Percentiles rank a stretch among this genome's conserved stretches.
Evolutionary conservation across 2,888 invertebrate species (phyloP).

Genomic region (Agriopis marginaria): DNA sequence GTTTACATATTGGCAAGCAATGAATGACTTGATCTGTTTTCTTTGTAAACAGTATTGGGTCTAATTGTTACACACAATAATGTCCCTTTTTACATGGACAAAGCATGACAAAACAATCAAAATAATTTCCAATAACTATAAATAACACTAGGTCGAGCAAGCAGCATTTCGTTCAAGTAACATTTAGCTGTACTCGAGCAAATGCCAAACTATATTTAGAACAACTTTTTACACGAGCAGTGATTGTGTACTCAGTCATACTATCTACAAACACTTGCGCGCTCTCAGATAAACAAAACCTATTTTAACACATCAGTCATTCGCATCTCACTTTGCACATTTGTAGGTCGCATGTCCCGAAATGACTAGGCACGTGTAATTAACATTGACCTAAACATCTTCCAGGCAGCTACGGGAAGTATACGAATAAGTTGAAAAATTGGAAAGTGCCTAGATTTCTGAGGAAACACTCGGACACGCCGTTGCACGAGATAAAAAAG

Average conservation of each 20-base stretch:
- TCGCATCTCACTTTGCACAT: conserved; percentile 22
- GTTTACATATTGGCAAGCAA: conserved; percentile 19
- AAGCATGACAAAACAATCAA: neutral
- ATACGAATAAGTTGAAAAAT: conserved; percentile 86
- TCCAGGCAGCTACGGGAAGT: conserved; percentile 87
- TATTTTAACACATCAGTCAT: conserved; percentile 23
- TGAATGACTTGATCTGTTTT: conserved; percentile 18
- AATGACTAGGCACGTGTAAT: neutral
- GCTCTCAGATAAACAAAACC: conserved; percentile 27
- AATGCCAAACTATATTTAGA: conserved; percentile 38
- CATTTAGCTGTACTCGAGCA: conserved; percentile 27
- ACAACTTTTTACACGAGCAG: conserved; percentile 29
- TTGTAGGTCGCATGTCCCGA: conserved; percentile 11
- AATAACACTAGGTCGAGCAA: conserved; percentile 9
- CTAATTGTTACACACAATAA: neutral
- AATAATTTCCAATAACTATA: conserved; percentile 13
- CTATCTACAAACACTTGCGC: conserved; percentile 34
- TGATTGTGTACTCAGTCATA: conserved; percentile 30
- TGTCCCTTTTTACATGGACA: neutral
- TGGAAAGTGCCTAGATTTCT: conserved; percentile 91
- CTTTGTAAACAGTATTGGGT: conserved; percentile 4
- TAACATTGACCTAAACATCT: conserved; percentile 38
- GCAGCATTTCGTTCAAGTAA: conserved; percentile 28
- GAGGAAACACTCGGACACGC: conserved; percentile 87
- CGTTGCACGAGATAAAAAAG: conserved; percentile 79